Base-by-base conservation (phyloP, 2,113 vertebrate species). In the Vidua macroura region DNA sequence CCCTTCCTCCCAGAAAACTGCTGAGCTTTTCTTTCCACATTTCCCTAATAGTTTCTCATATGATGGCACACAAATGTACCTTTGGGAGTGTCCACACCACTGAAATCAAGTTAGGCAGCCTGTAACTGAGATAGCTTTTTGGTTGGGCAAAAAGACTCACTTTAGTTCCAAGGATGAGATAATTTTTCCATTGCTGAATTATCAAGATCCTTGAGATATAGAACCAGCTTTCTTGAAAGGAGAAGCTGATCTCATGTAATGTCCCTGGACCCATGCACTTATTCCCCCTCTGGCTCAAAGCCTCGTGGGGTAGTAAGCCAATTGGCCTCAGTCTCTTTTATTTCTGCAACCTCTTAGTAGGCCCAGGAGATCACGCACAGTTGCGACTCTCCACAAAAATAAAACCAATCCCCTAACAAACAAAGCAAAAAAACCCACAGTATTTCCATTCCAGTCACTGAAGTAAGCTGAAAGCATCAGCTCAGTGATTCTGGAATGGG, bases 121-220 rank as follows among this genome's bases (percentile, higher is more conserved):
- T 77, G 43, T 73, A 82, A 51, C 24, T 63, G 55, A 95, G 75
- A 66, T 6, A 87, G 67, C 25, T 88, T 87, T 89, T 79, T 58
- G 68, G 43, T 10, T 70, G 43, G 44, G 55, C 16, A 62, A 64
- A 68, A 53, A 86, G 15, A 76, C n/a, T 72, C 53, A 31, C 69
- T 73, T 86, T 23, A 85, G 33, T 88, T 93, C 33, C 79, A 92
- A 92, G 75, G n/a, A 77, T 93, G 85, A 96, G 43, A 83, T 95
- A 46, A 95, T 90, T 87, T 76, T 87, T 87, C 15, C 5, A 22
- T 55, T 93, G 93, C 87, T 95, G 90, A 93, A 80, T 86, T 95
- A 63, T 64, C 79, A 95, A 95, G 93, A 96, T 95, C 43, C 48
- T 81, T 70, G 27, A 92, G 94, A 94, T 95, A 95, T 0, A 49